Conservation (phyloP, 2,113 vertebrate species). For the Scalopus aquaticus region DNA sequence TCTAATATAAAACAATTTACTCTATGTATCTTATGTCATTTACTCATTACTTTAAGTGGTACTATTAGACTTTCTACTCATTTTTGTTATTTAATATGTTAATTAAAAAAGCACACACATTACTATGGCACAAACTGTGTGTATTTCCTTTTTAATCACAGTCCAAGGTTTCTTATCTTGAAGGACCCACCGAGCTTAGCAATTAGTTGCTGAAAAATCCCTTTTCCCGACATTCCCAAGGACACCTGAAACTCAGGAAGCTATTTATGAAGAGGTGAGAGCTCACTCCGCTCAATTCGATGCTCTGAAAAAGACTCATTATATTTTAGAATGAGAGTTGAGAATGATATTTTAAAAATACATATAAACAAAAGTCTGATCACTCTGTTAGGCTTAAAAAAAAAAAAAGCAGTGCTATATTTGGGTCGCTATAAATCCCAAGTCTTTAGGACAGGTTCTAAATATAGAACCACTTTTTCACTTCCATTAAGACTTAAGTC, state of each 20-base stretch:
- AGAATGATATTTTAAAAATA: conserved; percentile 30
- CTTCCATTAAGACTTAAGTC: not conserved
- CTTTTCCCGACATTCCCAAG: not conserved
- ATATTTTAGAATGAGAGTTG: conserved; percentile 34
- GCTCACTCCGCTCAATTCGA: not conserved
- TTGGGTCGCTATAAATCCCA: not conserved
- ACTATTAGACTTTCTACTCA: not conserved
- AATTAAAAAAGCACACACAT: not conserved
- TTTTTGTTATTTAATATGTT: not conserved
- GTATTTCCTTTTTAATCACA: not conserved
- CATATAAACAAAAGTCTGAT: not conserved
- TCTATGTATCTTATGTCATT: not conserved
- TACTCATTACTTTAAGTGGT: not conserved
- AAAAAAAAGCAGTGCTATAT: not conserved
- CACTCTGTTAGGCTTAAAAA: not conserved
- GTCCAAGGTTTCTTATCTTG: not conserved
- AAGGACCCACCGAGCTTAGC: not conserved
- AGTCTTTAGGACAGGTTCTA: conserved; percentile 25
- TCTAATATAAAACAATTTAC: not conserved
- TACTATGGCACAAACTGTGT: not conserved
- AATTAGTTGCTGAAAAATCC: not conserved
- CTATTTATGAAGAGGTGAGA: not conserved
- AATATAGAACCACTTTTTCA: conserved; percentile 25
- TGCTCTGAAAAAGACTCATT: conserved; percentile 13
- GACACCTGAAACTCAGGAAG: not conserved